Evolutionary conservation across 2,797 vertebrate species (phyloP).

Genomic region (Mycteria americana): DNA sequence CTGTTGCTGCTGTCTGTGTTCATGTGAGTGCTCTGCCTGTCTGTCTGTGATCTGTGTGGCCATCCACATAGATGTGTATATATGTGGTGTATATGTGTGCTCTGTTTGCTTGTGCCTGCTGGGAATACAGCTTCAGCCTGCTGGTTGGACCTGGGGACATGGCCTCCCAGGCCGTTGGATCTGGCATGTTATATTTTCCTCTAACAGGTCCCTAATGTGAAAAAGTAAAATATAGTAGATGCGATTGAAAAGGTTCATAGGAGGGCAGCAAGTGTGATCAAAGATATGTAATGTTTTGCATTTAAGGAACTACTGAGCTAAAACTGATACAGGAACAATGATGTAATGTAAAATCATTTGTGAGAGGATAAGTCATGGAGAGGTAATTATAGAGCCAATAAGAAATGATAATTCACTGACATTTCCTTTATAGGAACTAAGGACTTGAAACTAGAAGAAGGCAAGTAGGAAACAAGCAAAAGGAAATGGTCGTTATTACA

Average conservation of each 20-base stretch:
- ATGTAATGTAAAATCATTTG: background rate
- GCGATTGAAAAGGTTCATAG: background rate
- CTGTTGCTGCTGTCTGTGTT: background rate
- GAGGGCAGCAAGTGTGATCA: background rate
- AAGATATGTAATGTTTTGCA: background rate
- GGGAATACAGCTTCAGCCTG: background rate
- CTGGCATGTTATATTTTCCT: background rate
- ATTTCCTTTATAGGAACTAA: background rate
- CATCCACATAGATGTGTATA: rapidly evolving
- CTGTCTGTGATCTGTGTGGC: background rate
- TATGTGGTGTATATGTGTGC: background rate
- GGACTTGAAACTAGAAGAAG: background rate
- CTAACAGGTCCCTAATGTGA: background rate
- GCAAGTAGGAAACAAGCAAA: background rate
- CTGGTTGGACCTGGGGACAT: background rate
- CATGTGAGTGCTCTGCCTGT: background rate
- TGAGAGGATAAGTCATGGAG: background rate
- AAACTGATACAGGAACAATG: background rate
- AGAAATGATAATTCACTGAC: background rate
- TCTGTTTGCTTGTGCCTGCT: background rate
- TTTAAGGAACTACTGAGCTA: background rate
- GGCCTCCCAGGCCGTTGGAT: background rate
- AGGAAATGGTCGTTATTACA: background rate
- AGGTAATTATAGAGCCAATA: background rate
- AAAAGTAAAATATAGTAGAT: background rate